Evolutionary conservation across 2,888 invertebrate genomes (phyloP), one percentile per base, ranked within the genome.

Genomic region (Melanargia galathea): DNA sequence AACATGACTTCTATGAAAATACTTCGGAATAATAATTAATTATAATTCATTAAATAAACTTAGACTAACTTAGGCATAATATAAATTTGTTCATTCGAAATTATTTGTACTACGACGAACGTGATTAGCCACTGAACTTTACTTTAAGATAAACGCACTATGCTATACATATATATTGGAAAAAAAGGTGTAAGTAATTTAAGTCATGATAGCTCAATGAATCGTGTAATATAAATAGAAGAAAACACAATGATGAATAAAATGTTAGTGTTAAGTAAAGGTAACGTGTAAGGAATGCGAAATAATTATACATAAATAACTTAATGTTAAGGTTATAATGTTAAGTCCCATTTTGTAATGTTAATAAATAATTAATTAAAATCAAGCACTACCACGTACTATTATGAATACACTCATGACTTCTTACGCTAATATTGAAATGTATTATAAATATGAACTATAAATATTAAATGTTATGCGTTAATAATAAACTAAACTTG

Each of bases 391-490:
- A 87, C 82, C 83, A 89, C 85, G 72, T 87, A 90, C 80, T 90
- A 87, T 80, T 87, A 89, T 86, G 87, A 84, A 85, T 87, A 89
- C 91, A 91, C 90, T 87, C 87, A 90, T 89, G 83, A 87, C 83
- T 90, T 90, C 90, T 90, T 85, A 90, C 80, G 90, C 90, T 92
- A 92, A 89, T 87, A 92, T 87, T 91, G 87, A 87, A 92, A 89
- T 92, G 92, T 92, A 92, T 86, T 88, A 92, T 92, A 92, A 88
- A 91, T 87, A 90, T 92, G 86, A 92, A 91, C 87, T 92, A 92
- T 92, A 90, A 92, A 90, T 90, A 92, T 91, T 92, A 92, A 92
- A 93, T 93, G 93, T 93, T 93, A 93, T 93, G 93, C 93, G 93
- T 93, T 93, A 93, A 93, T 93, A 93, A 93, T 93, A 93, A 80